Conservation (phyloP, 2,113 vertebrate species). For the Cercopithecus mona region DNA sequence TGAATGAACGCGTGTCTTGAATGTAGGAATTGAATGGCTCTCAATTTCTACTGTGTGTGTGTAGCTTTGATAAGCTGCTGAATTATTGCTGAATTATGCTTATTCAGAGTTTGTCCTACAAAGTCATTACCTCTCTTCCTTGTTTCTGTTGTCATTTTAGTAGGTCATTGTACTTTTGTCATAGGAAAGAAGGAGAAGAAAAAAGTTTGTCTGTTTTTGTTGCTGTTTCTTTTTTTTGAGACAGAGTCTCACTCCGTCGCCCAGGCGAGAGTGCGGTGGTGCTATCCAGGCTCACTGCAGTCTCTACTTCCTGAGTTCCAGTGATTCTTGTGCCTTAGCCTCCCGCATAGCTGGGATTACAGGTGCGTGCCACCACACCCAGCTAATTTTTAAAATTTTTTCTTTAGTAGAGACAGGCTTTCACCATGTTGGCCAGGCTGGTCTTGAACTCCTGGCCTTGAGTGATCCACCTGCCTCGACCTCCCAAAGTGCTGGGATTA, state of each 20-base stretch:
- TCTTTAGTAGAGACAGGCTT: background rate
- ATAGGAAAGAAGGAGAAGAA: background rate
- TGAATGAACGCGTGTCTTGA: background rate
- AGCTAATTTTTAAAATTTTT: background rate
- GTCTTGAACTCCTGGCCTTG: background rate
- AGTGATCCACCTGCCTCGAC: background rate
- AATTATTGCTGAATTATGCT: background rate
- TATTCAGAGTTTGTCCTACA: background rate
- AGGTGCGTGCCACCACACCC: background rate
- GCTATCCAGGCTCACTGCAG: background rate
- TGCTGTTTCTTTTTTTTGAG: background rate
- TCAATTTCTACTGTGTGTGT: background rate
- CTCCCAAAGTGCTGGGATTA: background rate
- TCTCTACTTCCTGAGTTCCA: background rate
- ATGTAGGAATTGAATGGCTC: background rate
- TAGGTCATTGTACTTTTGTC: background rate
- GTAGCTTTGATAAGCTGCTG: background rate
- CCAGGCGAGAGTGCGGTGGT: background rate
- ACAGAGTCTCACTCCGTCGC: background rate
- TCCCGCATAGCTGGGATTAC: background rate
- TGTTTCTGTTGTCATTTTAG: background rate
- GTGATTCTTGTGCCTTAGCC: background rate
- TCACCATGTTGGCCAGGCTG: background rate
- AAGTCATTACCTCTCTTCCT: background rate
- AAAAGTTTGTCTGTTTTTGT: background rate